These are phyloP conservation scores for Cyclopterus lumpus DNA, from an alignment of 2,797 vertebrate genomes.

Conservation along the genomic window DNA sequence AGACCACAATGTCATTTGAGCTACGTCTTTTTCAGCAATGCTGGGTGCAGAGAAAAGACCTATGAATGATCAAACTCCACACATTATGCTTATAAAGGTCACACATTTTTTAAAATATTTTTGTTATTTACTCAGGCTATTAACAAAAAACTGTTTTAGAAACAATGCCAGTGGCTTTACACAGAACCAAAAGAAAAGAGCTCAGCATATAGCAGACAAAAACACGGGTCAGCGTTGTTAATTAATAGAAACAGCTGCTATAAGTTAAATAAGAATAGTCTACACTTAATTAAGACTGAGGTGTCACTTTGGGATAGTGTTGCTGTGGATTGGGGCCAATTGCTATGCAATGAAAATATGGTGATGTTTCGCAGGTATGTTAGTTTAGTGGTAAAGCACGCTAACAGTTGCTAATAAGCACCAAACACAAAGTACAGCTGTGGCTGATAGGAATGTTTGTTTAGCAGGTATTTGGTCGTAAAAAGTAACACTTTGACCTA, in stretches of 20 bases:
- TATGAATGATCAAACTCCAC: background rate
- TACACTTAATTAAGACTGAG: no score
- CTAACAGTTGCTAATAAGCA: background rate
- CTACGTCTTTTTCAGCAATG: background rate
- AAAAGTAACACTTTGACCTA: background rate
- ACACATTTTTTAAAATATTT: background rate
- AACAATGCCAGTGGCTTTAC: background rate
- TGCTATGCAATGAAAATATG: background rate
- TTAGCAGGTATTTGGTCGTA: background rate
- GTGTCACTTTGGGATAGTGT: background rate
- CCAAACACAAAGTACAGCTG: background rate
- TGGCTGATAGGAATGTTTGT: background rate
- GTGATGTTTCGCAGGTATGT: background rate
- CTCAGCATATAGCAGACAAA: background rate
- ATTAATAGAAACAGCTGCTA: background rate
- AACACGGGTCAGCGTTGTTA: background rate
- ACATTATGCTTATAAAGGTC: background rate
- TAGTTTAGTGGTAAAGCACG: background rate
- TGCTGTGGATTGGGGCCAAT: background rate
- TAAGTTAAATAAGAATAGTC: background rate
- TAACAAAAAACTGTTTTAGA: background rate
- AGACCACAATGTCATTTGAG: slow-evolving; percentile 31
- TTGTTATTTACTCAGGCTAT: background rate
- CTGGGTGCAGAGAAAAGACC: background rate
- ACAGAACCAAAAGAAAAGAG: background rate